Base-by-base conservation (phyloP, 2,113 vertebrate genomes). In the Triplophysa rosa region DNA sequence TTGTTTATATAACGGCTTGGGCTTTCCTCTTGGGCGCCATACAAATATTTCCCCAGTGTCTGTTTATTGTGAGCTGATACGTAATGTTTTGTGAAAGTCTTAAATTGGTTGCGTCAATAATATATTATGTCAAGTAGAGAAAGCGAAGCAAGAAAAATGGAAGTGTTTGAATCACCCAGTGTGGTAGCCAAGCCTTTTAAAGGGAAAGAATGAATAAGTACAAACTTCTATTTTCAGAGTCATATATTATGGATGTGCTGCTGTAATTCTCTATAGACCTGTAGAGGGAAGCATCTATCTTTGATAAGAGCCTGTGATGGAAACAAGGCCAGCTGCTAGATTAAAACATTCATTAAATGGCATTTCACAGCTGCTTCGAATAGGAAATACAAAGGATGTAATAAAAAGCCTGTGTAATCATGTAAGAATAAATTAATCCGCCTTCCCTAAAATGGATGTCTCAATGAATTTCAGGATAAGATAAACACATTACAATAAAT, bases 271-370 rank as follows among this genome's bases (percentile, higher is more conserved):
- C 85, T 81, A 82, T 84, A 88, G 86, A 84, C 82, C 80, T 86
- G 67, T 71, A 73, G 72, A 24, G 63, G 67, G 66, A 81, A 64
- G 82, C 87, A 93, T 93, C 90, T 85, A 92, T 93, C 89, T 92
- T 93, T 92, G 91, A 93, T 91, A 91, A 90, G 90, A 86, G 88
- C 82, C 76, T 77, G 81, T 87, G 88, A 87, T 89, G 87, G 84
- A 88, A 90, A 90, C 87, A 85, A 86, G 80, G 88, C 87, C 90
- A 89, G 90, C 88, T 87, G 88, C 83, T 82, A 87, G 88, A 93
- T 93, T 91, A 92, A 92, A 93, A 90, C 89, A 91, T 92, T 91
- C 82, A 91, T 92, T 91, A 87, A 91, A 90, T 87, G 87, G 88
- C 80, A 84, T 89, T 82, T 80, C 62, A 84, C 64, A 37, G 59